These are phyloP conservation scores for Apteryx mantelli DNA, from an alignment of 2,113 vertebrate genomes.

Conservation along the genomic window DNA sequence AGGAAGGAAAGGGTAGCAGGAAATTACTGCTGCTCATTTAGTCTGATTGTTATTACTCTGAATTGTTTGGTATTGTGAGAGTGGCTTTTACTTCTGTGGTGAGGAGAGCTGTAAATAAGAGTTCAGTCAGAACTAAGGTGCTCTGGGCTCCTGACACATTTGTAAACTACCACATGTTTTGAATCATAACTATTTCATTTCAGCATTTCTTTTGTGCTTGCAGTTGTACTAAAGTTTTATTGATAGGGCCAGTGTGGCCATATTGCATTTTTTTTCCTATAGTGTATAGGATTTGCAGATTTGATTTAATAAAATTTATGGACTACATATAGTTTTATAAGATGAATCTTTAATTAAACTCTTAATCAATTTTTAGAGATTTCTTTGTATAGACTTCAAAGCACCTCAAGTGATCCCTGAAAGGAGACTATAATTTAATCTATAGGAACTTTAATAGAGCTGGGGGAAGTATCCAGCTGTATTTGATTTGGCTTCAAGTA, in stretches of 20 bases:
- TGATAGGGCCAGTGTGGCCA: neutral
- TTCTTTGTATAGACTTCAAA: neutral
- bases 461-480: neutral
- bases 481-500: neutral
- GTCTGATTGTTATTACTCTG: neutral
- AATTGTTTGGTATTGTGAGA: neutral
- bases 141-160: neutral
- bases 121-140: neutral
- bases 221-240: neutral
- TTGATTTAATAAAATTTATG: neutral
- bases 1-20: neutral
- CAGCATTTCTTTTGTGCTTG: neutral
- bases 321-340: neutral
- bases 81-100: neutral
- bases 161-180: neutral
- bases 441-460: neutral
- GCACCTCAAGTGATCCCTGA: neutral
- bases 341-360: constrained; percentile 12
- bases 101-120: neutral
- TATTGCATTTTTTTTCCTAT: neutral
- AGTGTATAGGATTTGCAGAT: neutral
- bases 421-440: neutral
- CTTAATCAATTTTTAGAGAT: neutral
- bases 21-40: neutral
- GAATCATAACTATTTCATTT: neutral